Conservation (phyloP, 2,113 vertebrate species). For the Odontophorus gujanensis region DNA sequence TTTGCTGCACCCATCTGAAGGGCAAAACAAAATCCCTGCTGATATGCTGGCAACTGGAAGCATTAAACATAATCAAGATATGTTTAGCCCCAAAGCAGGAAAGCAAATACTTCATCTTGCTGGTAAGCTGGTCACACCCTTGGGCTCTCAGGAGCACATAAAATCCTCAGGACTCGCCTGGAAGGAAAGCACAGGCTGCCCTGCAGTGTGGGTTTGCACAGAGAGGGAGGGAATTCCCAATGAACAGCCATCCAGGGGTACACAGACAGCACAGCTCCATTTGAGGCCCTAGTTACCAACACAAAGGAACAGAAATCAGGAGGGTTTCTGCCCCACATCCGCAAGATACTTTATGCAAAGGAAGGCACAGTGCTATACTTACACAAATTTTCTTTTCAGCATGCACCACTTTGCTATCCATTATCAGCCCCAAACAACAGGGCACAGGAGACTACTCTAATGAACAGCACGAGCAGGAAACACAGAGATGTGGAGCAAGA, state of each 20-base stretch:
- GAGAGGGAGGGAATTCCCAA: neutral
- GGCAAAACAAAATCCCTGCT: neutral
- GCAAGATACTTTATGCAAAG: neutral
- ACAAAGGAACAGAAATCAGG: neutral
- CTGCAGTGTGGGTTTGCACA: neutral
- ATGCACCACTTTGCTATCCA: neutral
- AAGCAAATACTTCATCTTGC: neutral
- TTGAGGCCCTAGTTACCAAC: neutral
- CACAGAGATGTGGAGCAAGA: neutral
- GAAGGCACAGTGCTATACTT: neutral
- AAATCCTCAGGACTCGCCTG: constrained; percentile 25
- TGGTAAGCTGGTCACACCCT: constrained; percentile 38
- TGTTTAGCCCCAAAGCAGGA: neutral
- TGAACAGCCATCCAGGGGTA: fast-evolving
- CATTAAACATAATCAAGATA: neutral
- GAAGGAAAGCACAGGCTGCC: constrained; percentile 22
- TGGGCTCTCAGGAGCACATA: constrained; percentile 35
- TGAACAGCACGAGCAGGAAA: constrained; percentile 10
- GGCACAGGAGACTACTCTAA: constrained; percentile 22
- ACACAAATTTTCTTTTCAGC: neutral
- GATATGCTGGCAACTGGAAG: neutral
- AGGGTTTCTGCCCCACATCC: neutral
- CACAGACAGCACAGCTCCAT: neutral
- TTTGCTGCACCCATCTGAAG: neutral
- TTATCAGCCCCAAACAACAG: constrained; percentile 17